Conservation (phyloP, 2,888 invertebrate species). For the Harpalus rubripes region DNA sequence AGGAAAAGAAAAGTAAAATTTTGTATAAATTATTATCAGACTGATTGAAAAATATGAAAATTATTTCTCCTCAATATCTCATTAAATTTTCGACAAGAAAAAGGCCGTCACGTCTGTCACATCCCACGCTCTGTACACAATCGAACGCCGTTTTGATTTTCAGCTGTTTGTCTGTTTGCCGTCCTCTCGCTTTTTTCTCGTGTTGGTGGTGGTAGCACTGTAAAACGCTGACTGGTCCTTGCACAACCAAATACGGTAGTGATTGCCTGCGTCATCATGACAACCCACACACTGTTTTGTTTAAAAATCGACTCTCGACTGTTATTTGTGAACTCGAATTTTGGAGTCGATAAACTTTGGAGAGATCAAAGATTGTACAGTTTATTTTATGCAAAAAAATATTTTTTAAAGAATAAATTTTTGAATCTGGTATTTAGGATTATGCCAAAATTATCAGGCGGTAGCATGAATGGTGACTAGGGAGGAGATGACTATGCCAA, state of each 20-base stretch:
- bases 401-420: too few species aligned
- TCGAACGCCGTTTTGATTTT: background rate
- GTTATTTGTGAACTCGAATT: conserved; percentile 6
- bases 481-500: too few species aligned
- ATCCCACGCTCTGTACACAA: background rate
- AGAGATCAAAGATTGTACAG: background rate
- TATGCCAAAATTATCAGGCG: too few species aligned
- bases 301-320: background rate
- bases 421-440: too few species aligned
- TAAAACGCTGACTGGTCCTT: conserved; percentile 1
- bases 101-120: background rate
- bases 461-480: too few species aligned
- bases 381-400: background rate
- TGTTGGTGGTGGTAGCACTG: conserved; percentile 28
- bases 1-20: too few species aligned
- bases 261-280: conserved; percentile 5
- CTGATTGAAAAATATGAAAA: background rate
- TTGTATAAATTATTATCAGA: too few species aligned
- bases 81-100: background rate
- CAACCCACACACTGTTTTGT: conserved; percentile 33
- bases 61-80: background rate
- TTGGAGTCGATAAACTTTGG: background rate
- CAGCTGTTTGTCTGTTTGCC: background rate
- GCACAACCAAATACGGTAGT: conserved; percentile 39
- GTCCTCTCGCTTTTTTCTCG: conserved; percentile 1